Percentiles rank a stretch among this genome's conserved stretches.
phyloP scores from a whole-genome alignment of 2,113 vertebrate genomes.

The Oreochromis spilurus region DNA sequence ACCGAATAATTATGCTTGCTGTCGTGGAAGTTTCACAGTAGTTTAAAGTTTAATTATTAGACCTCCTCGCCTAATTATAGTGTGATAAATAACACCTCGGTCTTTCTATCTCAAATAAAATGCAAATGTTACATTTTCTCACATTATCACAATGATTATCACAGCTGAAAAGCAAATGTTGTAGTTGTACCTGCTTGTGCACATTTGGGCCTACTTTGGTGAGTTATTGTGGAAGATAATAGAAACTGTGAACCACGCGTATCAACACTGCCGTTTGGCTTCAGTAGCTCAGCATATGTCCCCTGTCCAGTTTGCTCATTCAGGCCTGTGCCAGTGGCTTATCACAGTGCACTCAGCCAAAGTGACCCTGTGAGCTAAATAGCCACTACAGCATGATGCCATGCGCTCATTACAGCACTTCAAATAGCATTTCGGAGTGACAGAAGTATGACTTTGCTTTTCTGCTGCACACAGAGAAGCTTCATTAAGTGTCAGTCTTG shows the following conservation, averaged over 20 bases:
- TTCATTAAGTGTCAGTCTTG: constrained; percentile 30
- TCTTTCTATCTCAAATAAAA: not conserved
- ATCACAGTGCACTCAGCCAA: not conserved
- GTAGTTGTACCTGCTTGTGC: not conserved
- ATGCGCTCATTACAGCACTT: constrained; percentile 30
- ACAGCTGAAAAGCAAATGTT: not conserved
- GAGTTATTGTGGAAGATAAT: not conserved
- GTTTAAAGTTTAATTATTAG: not conserved
- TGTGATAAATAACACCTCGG: not conserved
- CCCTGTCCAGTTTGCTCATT: not conserved
- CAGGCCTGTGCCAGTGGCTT: not conserved
- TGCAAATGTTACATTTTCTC: not conserved
- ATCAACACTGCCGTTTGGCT: not conserved
- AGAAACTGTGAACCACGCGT: not conserved
- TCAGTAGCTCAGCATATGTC: constrained; percentile 19
- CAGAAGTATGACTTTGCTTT: constrained; percentile 18
- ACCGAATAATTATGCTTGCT: not conserved
- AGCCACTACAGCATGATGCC: constrained; percentile 8
- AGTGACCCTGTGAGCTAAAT: not conserved
- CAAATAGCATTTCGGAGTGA: not conserved
- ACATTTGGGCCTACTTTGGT: not conserved
- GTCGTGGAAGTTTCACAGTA: not conserved
- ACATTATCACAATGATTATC: rapidly evolving
- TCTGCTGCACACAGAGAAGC: not conserved
- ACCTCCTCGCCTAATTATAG: not conserved